phyloP scores from a whole-genome alignment of 2,797 vertebrate species.

The Phataginus tetradactyla region DNA sequence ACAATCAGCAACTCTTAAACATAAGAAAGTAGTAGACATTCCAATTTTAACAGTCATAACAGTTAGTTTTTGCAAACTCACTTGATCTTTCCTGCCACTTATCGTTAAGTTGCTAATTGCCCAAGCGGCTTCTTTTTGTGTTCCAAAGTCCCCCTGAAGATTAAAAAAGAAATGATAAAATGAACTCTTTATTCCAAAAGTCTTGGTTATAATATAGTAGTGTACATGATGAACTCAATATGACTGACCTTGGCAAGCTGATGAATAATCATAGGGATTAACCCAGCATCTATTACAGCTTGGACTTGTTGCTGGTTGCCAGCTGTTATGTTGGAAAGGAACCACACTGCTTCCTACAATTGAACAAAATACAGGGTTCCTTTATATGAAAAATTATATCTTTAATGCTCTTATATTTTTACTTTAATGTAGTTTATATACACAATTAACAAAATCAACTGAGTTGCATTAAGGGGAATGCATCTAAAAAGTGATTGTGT shows the following conservation, averaged over 20 bases:
- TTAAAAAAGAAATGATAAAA: conserved; percentile 81
- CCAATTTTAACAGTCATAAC: conserved; percentile 84
- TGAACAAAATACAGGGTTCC: conserved; percentile 72
- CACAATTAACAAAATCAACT: conserved; percentile 60
- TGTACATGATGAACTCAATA: conserved; percentile 42
- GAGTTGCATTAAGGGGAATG: conserved; percentile 24
- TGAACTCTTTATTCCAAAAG: conserved; percentile 65
- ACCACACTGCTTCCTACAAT: conserved; percentile 98
- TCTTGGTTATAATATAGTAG: conserved; percentile 70
- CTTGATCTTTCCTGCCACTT: conserved; percentile 99
- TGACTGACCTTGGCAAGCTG: conserved; percentile 97
- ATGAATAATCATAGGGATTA: conserved; percentile 99
- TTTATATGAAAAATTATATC: conserved; percentile 46
- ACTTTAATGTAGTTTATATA: conserved; percentile 44
- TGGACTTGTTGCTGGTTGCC: conserved; percentile 99
- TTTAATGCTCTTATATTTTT: conserved; percentile 38
- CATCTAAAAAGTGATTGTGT: conserved; percentile 29
- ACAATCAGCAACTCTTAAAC: conserved; percentile 17
- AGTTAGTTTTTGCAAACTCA: conserved; percentile 78
- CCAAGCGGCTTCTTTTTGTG: conserved; percentile 99
- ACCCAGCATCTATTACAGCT: conserved; percentile 97
- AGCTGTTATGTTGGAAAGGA: conserved; percentile 99
- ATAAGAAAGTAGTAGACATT: neutral
- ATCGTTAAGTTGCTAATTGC: conserved; percentile 99
- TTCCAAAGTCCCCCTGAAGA: conserved; percentile 97